Evolutionary conservation across 2,888 invertebrate genomes (phyloP).

Genomic region (Ennomos fuscantarius): DNA sequence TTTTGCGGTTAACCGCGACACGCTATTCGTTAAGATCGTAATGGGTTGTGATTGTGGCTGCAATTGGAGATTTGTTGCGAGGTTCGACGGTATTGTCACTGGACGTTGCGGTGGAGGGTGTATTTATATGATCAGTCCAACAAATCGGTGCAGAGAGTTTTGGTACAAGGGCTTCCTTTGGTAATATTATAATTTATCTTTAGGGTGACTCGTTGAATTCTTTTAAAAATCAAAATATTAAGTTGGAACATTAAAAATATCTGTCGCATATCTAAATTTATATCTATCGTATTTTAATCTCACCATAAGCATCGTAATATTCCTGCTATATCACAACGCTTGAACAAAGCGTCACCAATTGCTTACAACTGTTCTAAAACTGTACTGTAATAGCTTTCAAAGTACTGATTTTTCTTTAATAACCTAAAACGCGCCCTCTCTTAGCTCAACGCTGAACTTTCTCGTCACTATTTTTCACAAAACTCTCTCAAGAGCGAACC

Average conservation of each 20-base stretch:
- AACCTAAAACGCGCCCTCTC: constrained; percentile 68
- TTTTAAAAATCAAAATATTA: constrained; percentile 11
- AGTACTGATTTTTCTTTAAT: constrained; percentile 32
- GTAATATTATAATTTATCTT: background rate
- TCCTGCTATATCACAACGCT: background rate
- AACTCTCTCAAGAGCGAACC: constrained; percentile 78
- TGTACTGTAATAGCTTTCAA: background rate
- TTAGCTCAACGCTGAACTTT: constrained; percentile 56
- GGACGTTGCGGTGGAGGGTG: constrained; percentile 39
- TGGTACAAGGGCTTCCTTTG: constrained; percentile 1
- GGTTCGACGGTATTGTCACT: constrained; percentile 51
- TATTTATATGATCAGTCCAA: constrained; percentile 18
- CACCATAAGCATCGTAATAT: background rate
- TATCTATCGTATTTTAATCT: background rate
- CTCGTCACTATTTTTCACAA: constrained; percentile 73
- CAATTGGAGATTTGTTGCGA: constrained; percentile 70
- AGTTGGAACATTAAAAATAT: background rate
- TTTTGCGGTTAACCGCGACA: constrained; percentile 82
- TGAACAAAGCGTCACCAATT: constrained; percentile 4
- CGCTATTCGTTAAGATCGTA: constrained; percentile 82
- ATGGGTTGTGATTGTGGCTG: constrained; percentile 57
- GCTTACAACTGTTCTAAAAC: background rate
- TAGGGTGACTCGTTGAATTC: constrained; percentile 38
- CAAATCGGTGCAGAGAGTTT: constrained; percentile 23
- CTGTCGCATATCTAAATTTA: constrained; percentile 8